Conservation (phyloP, 1,140 invertebrate species). For the Ptiloglossa arizonensis region DNA sequence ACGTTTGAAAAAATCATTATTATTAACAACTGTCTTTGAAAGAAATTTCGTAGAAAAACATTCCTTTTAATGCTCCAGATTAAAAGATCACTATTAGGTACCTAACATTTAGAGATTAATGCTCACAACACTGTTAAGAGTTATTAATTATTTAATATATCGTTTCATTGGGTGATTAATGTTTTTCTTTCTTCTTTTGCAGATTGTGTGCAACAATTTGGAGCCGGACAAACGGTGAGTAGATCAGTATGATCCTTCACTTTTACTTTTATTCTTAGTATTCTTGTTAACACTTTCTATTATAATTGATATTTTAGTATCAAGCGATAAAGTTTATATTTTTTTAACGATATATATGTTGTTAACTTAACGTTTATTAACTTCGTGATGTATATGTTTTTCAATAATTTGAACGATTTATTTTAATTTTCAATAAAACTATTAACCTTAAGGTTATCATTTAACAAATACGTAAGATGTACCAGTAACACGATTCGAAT, state of each 20-base stretch:
- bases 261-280: not conserved
- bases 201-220: slow-evolving; percentile 64
- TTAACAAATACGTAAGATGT: too few relatives aligned
- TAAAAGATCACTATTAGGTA: not conserved
- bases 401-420: too few relatives aligned
- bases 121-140: not conserved
- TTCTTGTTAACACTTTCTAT: not conserved
- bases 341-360: too few relatives aligned
- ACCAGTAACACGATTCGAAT: too few relatives aligned
- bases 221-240: slow-evolving; percentile 70
- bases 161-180: slow-evolving; percentile 9
- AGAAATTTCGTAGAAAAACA: too few relatives aligned
- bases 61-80: too few relatives aligned
- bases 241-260: slow-evolving; percentile 30
- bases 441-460: too few relatives aligned
- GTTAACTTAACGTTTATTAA: not conserved
- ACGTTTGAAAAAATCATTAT: too few relatives aligned
- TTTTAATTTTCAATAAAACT: too few relatives aligned
- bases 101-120: not conserved
- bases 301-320: not conserved
- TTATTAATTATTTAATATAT: slow-evolving; percentile 34
- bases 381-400: too few relatives aligned
- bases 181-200: slow-evolving; percentile 65
- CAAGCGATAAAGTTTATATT: not conserved
- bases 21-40: too few relatives aligned